phyloP scores from a whole-genome alignment of 2,113 vertebrate species.

The Thymallus thymallus region DNA sequence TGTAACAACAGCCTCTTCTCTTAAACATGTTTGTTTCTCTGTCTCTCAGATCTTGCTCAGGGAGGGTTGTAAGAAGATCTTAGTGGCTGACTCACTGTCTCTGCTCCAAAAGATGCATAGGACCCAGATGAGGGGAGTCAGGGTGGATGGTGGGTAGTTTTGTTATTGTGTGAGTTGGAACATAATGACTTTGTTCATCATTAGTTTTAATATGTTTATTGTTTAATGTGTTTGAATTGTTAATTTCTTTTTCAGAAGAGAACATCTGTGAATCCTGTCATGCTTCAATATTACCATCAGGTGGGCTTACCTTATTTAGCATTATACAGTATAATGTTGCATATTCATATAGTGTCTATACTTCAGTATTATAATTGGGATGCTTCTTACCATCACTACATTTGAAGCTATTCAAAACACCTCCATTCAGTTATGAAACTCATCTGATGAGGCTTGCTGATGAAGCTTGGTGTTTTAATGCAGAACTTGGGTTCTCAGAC shows the following conservation, averaged over 20 bases:
- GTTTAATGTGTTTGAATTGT: background rate
- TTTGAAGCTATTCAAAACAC: too few species aligned
- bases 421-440: too few species aligned
- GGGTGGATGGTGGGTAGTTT: slow-evolving; percentile 82
- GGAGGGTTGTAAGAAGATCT: slow-evolving; percentile 98
- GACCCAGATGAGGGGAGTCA: slow-evolving; percentile 89
- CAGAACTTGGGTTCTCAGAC: too few species aligned
- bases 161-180: too few species aligned
- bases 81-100: slow-evolving; percentile 92
- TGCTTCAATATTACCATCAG: slow-evolving; percentile 88
- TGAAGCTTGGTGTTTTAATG: too few species aligned
- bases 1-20: background rate
- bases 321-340: too few species aligned
- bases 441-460: too few species aligned
- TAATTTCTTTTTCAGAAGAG: slow-evolving; percentile 81
- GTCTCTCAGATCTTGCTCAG: slow-evolving; percentile 85
- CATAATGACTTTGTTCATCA: too few species aligned
- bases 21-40: background rate
- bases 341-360: too few species aligned
- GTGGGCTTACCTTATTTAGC: slow-evolving; percentile 63
- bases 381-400: too few species aligned
- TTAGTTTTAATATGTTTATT: too few species aligned
- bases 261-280: slow-evolving; percentile 95
- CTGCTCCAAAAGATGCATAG: slow-evolving; percentile 96
- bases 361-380: too few species aligned